Evolutionary conservation across 2,113 vertebrate species (phyloP), one percentile per base, ranked within the genome.

Genomic region (Oreochromis niloticus): DNA sequence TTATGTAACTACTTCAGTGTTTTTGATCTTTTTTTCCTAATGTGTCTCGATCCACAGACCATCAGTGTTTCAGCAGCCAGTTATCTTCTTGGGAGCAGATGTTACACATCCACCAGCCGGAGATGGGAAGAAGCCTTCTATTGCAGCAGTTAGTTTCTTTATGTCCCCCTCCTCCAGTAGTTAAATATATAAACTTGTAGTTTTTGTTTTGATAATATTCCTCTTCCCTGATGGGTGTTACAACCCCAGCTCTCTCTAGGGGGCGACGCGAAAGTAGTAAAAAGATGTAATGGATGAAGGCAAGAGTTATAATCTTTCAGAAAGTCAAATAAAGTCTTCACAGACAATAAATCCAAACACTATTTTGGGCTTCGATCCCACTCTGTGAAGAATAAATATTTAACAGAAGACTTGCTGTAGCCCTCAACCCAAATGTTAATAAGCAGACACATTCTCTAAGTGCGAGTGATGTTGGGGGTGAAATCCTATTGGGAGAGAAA

Each of bases 1-100:
- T 78, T 78, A 43, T 48, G 1, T 3, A 14, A 7, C 19, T 56
- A 19, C 34, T 32, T 1, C 16, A 19, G 41, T 36, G 13, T 48
- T 46, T 19, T 63, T 63, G 7, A 46, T 87, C 34, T 5, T 43
- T 73, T 43, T 27, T 43, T 24, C 46, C 22, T 68, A 41, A 19
- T n/a, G 7, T 80, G 3, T 84, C 1, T 81, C 2, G 0, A 48
- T 79, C 9, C 7, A 5, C 95, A 99, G 99, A 93, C 98, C 99
- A 85, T 99, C 99, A 96, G 98, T 99, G 95, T 99, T 99, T 96
- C 99, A 99, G 96, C 99, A 99, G 97, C 99, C 99, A 84, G 98
- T 99, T 93, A 99, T 99, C 94, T 99, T 99, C 97, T 95, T 99
- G 96, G 99, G 99, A 94, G 99, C 99, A 17, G 99, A 99, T 91